Base-by-base conservation (phyloP, 1,140 invertebrate genomes). In the Glossosoma conforme region DNA sequence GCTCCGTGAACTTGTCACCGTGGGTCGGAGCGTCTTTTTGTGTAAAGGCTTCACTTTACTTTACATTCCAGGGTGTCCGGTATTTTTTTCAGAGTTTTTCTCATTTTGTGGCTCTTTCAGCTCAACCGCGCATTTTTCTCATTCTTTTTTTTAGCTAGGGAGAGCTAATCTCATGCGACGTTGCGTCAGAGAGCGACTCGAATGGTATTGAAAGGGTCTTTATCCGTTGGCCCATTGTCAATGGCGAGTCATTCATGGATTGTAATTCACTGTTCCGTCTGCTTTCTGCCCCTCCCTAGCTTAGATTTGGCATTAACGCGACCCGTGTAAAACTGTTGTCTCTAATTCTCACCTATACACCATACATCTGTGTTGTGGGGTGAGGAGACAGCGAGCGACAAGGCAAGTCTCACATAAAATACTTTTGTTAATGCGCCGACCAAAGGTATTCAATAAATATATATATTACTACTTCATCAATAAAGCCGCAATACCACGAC, bases 231-330 rank as follows among this genome's bases (percentile, higher is more conserved):
- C n/a, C n/a, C 28, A 10, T n/a, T 44, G 19, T 33, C 43, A 15
- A 44, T 44, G 28, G 33, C 18, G 38, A 28, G 24, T 49, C 17
- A 20, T 35, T 43, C 41, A 28, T 10, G 38, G 38, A 52, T 44
- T 49, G 24, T 52, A 56, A 52, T 38, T 57, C 38, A 75, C 70
- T 75, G 68, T 70, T 68, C 65, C 69, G 71, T 73, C 68, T 75
- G 72, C 72, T 75, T 75, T 75, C 64, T 75, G 72, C 72, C 72
- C 72, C 68, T 72, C 68, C 70, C 68, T 75, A 75, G 72, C 72
- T 64, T 75, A 75, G 72, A 75, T 75, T 68, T 72, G 72, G 72
- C 71, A 75, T 67, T 70, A 69, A 68, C 63, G 67, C 68, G 70
- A 70, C 72, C 69, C 67, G 69, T 71, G 70, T 73, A 69, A 72